Evolutionary conservation across 2,888 invertebrate species (phyloP).

Genomic region (Dicycla oo): DNA sequence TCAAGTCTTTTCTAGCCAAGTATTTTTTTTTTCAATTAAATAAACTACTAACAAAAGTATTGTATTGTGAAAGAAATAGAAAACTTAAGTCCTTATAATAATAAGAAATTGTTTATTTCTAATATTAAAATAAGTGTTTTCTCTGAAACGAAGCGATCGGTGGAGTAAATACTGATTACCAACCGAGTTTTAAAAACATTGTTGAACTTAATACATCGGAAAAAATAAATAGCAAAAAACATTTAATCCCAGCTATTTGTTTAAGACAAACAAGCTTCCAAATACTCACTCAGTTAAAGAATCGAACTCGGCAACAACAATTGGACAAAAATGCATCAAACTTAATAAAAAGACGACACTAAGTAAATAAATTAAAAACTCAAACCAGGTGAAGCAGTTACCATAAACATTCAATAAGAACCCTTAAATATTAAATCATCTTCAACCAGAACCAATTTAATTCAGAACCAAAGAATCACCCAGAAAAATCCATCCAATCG

Average conservation of each 20-base stretch:
- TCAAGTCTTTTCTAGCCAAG: background rate
- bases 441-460: conserved; percentile 40
- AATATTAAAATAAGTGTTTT: background rate
- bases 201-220: background rate
- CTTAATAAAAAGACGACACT: background rate
- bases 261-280: background rate
- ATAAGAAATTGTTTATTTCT: background rate
- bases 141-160: background rate
- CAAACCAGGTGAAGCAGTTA: background rate
- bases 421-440: conserved; percentile 40
- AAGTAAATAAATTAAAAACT: background rate
- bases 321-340: background rate
- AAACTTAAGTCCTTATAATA: background rate
- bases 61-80: background rate
- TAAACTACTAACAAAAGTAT: background rate
- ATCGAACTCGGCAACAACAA: background rate
- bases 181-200: too few relatives aligned
- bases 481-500: conserved; percentile 46
- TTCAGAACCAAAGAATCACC: conserved; percentile 16
- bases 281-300: background rate
- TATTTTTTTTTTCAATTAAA: background rate
- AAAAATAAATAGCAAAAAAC: background rate
- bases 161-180: background rate
- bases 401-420: conserved; percentile 31
- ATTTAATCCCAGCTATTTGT: background rate